Evolutionary conservation across 2,113 vertebrate species (phyloP).

Genomic region (Cyrtonyx montezumae): DNA sequence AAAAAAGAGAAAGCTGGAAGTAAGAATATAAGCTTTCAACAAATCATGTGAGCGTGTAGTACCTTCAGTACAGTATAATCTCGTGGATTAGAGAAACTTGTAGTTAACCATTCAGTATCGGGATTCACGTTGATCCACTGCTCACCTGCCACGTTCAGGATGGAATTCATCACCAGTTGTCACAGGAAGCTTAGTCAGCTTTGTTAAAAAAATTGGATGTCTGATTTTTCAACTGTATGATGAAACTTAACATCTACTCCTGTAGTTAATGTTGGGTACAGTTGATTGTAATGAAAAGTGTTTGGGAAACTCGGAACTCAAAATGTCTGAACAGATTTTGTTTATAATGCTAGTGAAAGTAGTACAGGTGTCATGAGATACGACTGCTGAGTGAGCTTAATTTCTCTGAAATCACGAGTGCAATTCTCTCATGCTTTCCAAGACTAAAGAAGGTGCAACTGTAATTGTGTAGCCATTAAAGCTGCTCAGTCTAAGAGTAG

Average conservation of each 20-base stretch:
- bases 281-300: background rate
- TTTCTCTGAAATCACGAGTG: background rate
- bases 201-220: background rate
- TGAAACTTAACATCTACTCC: background rate
- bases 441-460: background rate
- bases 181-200: conserved; percentile 17
- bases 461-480: background rate
- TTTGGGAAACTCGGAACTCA: background rate
- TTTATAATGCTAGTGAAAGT: background rate
- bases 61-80: background rate
- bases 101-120: background rate
- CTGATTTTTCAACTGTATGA: background rate
- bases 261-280: background rate
- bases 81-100: background rate
- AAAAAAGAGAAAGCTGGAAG: background rate
- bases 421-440: background rate
- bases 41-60: background rate
- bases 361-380: background rate
- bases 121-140: background rate
- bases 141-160: background rate
- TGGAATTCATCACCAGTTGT: background rate
- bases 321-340: background rate
- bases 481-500: background rate
- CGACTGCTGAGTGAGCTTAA: background rate
- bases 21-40: background rate